Conservation (phyloP, 37 sponge, comb jelly and placozoan genomes). For the Bolinopsis microptera region DNA sequence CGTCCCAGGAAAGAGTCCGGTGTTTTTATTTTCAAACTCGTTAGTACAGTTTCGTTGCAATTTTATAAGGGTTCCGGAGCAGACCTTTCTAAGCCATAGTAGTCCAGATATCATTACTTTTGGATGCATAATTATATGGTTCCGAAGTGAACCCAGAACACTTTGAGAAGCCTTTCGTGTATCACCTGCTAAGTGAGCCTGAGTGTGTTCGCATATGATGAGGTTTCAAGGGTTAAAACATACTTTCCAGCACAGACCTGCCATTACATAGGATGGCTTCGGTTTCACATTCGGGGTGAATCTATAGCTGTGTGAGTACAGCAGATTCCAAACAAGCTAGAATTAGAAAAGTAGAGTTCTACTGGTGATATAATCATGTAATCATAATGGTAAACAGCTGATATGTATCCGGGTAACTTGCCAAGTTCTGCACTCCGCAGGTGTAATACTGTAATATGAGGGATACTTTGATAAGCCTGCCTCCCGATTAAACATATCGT, state of each 20-base stretch:
- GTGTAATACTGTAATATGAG: background rate
- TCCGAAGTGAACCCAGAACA: background rate
- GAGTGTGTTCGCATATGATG: background rate
- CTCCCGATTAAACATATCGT: background rate
- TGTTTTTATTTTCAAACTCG: slow-evolving; percentile 34
- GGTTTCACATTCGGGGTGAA: background rate
- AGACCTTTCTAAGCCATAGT: background rate
- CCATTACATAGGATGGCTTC: no score
- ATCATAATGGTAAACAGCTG: no score
- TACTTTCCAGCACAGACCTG: background rate
- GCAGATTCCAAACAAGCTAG: no score
- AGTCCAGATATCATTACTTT: background rate
- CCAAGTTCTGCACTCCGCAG: no score
- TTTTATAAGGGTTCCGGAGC: slow-evolving; percentile 3
- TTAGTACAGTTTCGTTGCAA: background rate
- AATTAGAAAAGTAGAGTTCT: no score
- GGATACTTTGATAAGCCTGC: background rate
- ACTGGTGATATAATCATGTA: no score
- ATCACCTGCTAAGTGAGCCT: background rate
- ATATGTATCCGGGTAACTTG: no score
- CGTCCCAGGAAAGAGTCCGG: background rate
- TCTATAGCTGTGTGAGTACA: no score
- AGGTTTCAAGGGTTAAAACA: background rate
- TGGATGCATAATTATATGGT: background rate
- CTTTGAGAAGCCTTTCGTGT: background rate